phyloP scores from a whole-genome alignment of 1,140 invertebrate species.

The Heliconius nattereri region DNA sequence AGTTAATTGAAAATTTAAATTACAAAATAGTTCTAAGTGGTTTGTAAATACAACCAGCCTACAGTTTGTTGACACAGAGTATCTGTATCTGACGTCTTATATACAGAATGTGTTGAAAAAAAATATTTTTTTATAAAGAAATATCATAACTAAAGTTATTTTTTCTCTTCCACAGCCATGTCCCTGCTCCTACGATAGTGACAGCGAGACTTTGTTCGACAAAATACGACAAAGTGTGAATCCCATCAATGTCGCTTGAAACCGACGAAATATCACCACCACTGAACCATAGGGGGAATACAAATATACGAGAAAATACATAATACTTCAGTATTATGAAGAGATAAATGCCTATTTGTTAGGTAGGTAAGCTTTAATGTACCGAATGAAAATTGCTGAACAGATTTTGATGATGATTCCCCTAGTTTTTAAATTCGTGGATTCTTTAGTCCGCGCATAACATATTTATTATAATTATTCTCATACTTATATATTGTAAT shows the following conservation, averaged over 20 bases:
- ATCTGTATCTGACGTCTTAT: no score
- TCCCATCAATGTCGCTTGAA: conserved; percentile 60
- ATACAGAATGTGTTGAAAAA: no score
- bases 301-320: background rate
- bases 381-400: background rate
- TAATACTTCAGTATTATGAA: conserved; percentile 1
- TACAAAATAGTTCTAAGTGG: no score
- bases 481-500: background rate
- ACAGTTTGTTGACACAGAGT: no score
- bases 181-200: conserved; percentile 51
- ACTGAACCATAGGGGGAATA: background rate
- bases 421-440: background rate
- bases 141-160: background rate
- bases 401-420: background rate
- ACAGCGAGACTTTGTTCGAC: conserved; percentile 56
- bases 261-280: background rate
- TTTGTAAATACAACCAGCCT: no score
- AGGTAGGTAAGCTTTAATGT: background rate
- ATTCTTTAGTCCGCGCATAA: no score
- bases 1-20: no score
- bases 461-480: background rate
- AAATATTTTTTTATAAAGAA: no score
- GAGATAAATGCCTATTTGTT: background rate
- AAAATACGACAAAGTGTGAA: conserved; percentile 47
- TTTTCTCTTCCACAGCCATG: background rate